Percentiles rank a stretch among this genome's conserved stretches.
Evolutionary conservation across 2,797 vertebrate species (phyloP).

Genomic region (Enteromius paludinosus): DNA sequence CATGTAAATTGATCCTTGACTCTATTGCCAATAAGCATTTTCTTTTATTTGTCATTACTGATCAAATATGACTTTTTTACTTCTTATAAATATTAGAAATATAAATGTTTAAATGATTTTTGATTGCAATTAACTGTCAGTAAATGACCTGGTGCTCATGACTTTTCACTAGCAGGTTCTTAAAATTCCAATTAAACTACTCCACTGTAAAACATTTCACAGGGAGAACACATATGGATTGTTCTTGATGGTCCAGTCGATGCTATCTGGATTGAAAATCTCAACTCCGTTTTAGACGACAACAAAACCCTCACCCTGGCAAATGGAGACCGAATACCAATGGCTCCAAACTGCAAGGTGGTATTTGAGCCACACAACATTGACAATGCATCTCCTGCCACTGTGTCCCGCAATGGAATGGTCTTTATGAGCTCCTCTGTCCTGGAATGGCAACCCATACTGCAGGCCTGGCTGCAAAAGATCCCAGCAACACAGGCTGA

Average conservation of each 20-base stretch:
- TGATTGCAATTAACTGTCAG: neutral
- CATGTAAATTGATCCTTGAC: neutral
- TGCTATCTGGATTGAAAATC: conserved; percentile 83
- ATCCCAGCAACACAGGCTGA: conserved; percentile 72
- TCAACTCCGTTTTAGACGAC: conserved; percentile 82
- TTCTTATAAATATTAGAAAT: neutral
- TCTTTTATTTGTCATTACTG: neutral
- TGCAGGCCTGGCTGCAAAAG: conserved; percentile 79
- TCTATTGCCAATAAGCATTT: neutral
- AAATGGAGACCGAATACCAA: conserved; percentile 81
- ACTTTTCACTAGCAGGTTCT: neutral
- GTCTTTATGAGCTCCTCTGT: conserved; percentile 85
- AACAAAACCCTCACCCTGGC: conserved; percentile 82
- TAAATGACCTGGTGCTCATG: neutral
- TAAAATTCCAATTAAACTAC: neutral
- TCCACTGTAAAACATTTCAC: neutral
- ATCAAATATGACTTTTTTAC: neutral
- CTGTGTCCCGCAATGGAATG: conserved; percentile 83
- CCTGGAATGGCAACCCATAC: conserved; percentile 78
- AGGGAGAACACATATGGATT: conserved; percentile 82
- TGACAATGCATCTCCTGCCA: conserved; percentile 83
- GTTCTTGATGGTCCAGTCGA: conserved; percentile 83
- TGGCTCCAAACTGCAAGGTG: conserved; percentile 81
- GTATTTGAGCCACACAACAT: conserved; percentile 85
- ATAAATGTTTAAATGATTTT: neutral